Conservation (phyloP, 2,888 invertebrate genomes). For the Tholera decimalis region DNA sequence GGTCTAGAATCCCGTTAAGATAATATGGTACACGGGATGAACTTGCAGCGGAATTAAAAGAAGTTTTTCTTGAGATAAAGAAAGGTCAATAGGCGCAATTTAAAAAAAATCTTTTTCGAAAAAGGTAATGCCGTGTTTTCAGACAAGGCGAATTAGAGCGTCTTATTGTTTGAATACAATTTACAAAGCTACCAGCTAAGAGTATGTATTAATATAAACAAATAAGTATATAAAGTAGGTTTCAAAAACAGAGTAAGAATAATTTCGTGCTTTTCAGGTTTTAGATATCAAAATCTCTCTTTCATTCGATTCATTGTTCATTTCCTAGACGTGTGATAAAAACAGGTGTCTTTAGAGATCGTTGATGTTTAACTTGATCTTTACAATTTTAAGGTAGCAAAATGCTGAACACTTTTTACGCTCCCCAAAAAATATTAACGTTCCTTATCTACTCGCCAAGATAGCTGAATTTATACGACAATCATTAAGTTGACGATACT, state of each 20-base stretch:
- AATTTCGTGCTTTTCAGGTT: neutral
- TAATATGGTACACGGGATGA: constrained; percentile 18
- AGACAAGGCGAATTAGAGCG: neutral
- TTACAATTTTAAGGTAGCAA: neutral
- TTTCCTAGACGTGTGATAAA: neutral
- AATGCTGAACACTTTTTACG: constrained; percentile 7
- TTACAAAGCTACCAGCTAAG: neutral
- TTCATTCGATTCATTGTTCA: neutral
- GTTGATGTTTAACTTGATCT: neutral
- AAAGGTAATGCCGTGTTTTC: neutral
- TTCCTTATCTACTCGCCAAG: constrained; percentile 35
- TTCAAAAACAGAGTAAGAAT: neutral
- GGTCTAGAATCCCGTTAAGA: constrained; percentile 49
- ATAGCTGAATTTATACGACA: constrained; percentile 47
- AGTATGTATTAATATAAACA: no score
- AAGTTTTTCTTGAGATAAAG: neutral
- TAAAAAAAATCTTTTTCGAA: neutral
- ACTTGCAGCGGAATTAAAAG: constrained; percentile 17
- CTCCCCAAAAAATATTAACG: constrained; percentile 22
- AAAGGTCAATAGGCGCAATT: neutral
- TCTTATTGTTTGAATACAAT: neutral
- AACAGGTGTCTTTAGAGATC: neutral
- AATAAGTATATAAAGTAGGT: no score
- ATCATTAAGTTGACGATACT: constrained; percentile 54
- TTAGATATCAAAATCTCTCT: neutral